Percentiles rank a stretch among this genome's conserved stretches.
Evolutionary conservation across 2,888 invertebrate genomes (phyloP).

Genomic region (Prenolepis imparis): DNA sequence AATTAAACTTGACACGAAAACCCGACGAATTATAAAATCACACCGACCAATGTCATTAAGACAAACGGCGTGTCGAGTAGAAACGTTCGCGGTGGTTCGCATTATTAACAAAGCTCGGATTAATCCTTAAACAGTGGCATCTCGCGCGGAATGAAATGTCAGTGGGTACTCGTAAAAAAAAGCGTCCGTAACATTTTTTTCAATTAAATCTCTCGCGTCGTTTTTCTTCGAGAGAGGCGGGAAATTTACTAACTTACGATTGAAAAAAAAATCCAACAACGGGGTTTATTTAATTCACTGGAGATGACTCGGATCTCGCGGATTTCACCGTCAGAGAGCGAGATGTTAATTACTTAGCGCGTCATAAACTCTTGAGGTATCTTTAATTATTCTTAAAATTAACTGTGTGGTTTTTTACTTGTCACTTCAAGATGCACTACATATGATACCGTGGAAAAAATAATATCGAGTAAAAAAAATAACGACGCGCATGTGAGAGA

Average conservation of each 20-base stretch:
- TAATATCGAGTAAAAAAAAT: neutral
- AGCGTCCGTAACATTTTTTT: neutral
- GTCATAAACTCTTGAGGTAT: neutral
- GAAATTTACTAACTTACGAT: neutral
- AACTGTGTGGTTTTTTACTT: neutral
- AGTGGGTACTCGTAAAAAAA: neutral
- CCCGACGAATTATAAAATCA: slow-evolving; percentile 35
- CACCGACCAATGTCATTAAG: neutral
- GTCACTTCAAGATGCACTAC: neutral
- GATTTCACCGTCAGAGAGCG: slow-evolving; percentile 22
- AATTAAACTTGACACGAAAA: slow-evolving; percentile 25
- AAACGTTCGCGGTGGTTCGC: neutral
- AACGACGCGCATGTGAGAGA: neutral
- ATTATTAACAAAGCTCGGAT: slow-evolving; percentile 40
- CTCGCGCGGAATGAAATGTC: neutral
- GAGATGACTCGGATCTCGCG: neutral
- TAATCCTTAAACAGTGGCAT: neutral
- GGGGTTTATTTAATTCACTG: neutral
- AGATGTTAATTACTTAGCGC: slow-evolving; percentile 29
- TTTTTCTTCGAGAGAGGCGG: neutral
- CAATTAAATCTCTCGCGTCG: neutral
- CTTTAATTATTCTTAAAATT: slow-evolving; percentile 9
- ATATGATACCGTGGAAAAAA: neutral
- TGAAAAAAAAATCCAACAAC: too few species aligned
- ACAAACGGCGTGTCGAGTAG: slow-evolving; percentile 13